Conservation (phyloP, 1,140 invertebrate genomes). For the Sitophilus oryzae region DNA sequence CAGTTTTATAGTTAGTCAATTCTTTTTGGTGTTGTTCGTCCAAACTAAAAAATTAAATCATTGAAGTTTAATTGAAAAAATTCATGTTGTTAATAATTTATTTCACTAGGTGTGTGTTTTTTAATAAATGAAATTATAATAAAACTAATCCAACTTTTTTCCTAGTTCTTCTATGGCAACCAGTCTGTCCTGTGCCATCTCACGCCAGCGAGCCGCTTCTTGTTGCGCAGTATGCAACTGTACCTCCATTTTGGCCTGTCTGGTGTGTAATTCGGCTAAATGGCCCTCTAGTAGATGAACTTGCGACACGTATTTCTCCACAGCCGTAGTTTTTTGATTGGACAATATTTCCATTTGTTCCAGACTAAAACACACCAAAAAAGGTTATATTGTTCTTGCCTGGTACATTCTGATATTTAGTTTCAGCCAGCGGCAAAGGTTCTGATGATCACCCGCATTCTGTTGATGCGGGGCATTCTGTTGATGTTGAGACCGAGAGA, state of each 20-base stretch:
- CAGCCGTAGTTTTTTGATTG: slow-evolving; percentile 34
- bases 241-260: slow-evolving; percentile 50
- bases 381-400: no score
- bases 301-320: slow-evolving; percentile 46
- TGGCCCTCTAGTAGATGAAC: slow-evolving; percentile 53
- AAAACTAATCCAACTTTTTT: slow-evolving; percentile 39
- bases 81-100: not conserved
- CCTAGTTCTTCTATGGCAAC: slow-evolving; percentile 50
- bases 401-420: no score
- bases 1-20: slow-evolving; percentile 47
- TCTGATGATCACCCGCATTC: no score
- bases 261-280: slow-evolving; percentile 51
- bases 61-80: slow-evolving; percentile 1
- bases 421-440: no score
- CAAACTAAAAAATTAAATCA: slow-evolving; percentile 42
- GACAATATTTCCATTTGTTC: slow-evolving; percentile 29
- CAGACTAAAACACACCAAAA: slow-evolving; percentile 28
- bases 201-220: slow-evolving; percentile 52
- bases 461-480: no score
- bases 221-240: slow-evolving; percentile 54
- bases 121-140: not conserved
- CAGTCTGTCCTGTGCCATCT: slow-evolving; percentile 51
- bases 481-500: no score
- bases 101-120: not conserved
- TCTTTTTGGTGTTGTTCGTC: slow-evolving; percentile 49